phyloP scores from a whole-genome alignment of 2,888 invertebrate species.

The Cheilosia scutellata region DNA sequence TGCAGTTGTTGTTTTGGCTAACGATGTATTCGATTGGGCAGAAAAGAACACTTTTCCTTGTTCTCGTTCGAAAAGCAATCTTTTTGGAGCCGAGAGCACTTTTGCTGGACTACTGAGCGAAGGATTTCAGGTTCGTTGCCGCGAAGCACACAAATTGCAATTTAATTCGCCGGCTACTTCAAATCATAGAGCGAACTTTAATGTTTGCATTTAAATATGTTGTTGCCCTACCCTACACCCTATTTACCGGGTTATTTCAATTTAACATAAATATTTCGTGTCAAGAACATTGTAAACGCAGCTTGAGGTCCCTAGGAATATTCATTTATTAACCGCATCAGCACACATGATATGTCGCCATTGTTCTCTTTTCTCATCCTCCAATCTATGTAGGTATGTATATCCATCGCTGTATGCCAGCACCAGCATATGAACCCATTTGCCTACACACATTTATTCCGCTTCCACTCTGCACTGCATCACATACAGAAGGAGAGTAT shows the following conservation, averaged over 20 bases:
- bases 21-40: too few relatives aligned
- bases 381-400: not conserved
- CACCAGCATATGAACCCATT: not conserved
- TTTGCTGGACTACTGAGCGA: too few relatives aligned
- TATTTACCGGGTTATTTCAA: not conserved
- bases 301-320: not conserved
- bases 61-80: too few relatives aligned
- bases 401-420: not conserved
- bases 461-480: constrained; percentile 8
- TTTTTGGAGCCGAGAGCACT: too few relatives aligned
- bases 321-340: not conserved
- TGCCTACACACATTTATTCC: not conserved
- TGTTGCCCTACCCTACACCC: not conserved
- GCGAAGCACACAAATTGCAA: too few relatives aligned
- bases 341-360: not conserved
- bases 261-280: not conserved
- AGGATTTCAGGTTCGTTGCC: too few relatives aligned
- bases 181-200: too few relatives aligned
- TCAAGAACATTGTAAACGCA: not conserved
- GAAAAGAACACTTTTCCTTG: too few relatives aligned
- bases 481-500: constrained; percentile 27
- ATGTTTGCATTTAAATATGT: not conserved
- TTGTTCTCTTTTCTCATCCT: not conserved
- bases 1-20: too few relatives aligned
- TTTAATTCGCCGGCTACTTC: too few relatives aligned